phyloP scores from a whole-genome alignment of 1,140 invertebrate genomes.

The Euura saliciscinereae region DNA sequence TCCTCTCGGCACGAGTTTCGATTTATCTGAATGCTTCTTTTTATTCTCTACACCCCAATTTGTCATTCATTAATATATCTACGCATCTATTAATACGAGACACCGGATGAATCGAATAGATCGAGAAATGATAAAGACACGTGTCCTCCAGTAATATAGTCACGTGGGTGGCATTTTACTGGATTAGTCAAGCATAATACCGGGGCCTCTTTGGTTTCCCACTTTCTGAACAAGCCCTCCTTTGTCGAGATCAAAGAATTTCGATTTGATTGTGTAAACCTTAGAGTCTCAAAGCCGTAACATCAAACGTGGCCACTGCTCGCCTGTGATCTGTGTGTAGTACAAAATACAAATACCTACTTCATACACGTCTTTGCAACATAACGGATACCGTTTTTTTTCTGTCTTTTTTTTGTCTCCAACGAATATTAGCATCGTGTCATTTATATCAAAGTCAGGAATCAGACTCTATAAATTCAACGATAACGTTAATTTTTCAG shows the following conservation, averaged over 20 bases:
- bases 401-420: neutral
- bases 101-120: too few species aligned
- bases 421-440: too few species aligned
- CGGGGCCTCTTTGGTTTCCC: neutral
- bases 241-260: neutral
- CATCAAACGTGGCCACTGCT: neutral
- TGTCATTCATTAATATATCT: too few species aligned
- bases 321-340: neutral
- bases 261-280: slow-evolving; percentile 1
- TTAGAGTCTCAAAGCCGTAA: neutral
- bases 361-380: neutral
- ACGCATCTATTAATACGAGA: too few species aligned
- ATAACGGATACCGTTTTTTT: neutral
- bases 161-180: slow-evolving; percentile 3
- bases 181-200: neutral
- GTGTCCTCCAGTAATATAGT: neutral
- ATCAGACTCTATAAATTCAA: too few species aligned
- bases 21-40: too few species aligned
- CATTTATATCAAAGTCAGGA: too few species aligned
- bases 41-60: too few species aligned
- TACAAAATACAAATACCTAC: neutral
- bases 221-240: neutral
- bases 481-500: too few species aligned
- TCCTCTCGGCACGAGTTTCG: too few species aligned
- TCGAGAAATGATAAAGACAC: neutral